These are phyloP conservation scores for Drosophila basisetae DNA, from an alignment of 2,888 invertebrate genomes.

Conservation along the genomic window DNA sequence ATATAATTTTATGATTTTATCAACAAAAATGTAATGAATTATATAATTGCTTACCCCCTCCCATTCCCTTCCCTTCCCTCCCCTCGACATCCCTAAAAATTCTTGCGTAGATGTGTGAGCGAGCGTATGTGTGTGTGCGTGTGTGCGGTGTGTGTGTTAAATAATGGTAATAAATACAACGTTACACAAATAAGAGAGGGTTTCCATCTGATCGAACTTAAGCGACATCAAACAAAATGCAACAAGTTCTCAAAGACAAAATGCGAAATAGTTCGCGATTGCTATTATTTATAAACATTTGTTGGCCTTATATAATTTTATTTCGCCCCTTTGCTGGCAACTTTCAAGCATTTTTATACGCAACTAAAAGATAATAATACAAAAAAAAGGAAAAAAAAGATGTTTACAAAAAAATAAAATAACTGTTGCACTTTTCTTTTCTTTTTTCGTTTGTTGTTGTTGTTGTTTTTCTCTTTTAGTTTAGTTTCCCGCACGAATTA, in stretches of 20 bases:
- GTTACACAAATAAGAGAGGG: constrained; percentile 73
- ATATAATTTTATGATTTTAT: constrained; percentile 64
- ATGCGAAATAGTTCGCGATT: constrained; percentile 19
- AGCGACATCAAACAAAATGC: constrained; percentile 50
- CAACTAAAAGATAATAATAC: constrained; percentile 78
- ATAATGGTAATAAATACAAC: constrained; percentile 76
- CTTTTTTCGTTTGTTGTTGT: constrained; percentile 5
- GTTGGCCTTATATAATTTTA: constrained; percentile 13
- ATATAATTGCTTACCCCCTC: constrained; percentile 34
- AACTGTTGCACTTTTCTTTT: constrained; percentile 34
- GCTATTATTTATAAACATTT: constrained; percentile 16
- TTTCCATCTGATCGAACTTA: constrained; percentile 42
- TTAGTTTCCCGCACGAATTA: constrained; percentile 71
- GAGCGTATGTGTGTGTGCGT: constrained; percentile 28
- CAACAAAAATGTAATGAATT: constrained; percentile 66
- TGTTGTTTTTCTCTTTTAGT: constrained; percentile 16
- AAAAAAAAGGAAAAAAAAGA: constrained; percentile 32
- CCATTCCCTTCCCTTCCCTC: not conserved
- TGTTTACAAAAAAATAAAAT: constrained; percentile 24
- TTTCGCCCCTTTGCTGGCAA: constrained; percentile 17
- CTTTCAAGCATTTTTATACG: constrained; percentile 13
- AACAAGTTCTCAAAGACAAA: constrained; percentile 33
- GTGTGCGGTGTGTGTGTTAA: constrained; percentile 42
- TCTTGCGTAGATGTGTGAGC: constrained; percentile 39
- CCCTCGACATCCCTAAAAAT: constrained; percentile 3